These are phyloP conservation scores for Marmota flaviventris DNA, from an alignment of 2,113 vertebrate genomes.

Conservation along the genomic window DNA sequence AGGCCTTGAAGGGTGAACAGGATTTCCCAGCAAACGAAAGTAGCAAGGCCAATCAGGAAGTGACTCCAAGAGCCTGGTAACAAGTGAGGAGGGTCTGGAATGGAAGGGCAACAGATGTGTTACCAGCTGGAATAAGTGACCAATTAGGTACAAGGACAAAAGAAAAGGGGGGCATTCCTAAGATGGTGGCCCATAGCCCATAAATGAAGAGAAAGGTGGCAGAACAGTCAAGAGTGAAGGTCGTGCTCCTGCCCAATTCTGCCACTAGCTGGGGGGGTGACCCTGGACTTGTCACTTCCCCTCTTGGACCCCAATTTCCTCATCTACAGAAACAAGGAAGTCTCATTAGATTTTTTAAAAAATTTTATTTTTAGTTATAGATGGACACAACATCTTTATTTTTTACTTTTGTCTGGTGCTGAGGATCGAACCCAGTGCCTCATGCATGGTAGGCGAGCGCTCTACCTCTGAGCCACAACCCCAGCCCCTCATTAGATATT, in stretches of 20 bases:
- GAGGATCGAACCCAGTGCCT: too few relatives aligned
- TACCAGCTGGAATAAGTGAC: not conserved
- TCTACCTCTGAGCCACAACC: too few relatives aligned
- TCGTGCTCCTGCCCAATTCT: not conserved
- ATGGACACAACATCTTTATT: too few relatives aligned
- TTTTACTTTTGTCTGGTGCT: too few relatives aligned
- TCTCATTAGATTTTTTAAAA: not conserved
- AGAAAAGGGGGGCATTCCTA: not conserved
- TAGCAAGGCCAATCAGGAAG: slow-evolving; percentile 20
- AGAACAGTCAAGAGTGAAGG: not conserved
- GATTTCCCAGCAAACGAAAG: slow-evolving; percentile 47
- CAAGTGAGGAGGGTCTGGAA: not conserved
- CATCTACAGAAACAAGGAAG: slow-evolving; percentile 33
- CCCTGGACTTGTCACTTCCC: slow-evolving; percentile 48
- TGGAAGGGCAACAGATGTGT: not conserved
- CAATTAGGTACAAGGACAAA: not conserved
- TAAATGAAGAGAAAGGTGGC: not conserved
- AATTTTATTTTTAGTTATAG: too few relatives aligned
- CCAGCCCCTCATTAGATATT: not conserved
- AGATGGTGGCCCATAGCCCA: not conserved
- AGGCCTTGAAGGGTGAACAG: not conserved
- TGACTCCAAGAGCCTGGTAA: not conserved
- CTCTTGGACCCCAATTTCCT: not conserved
- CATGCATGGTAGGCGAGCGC: too few relatives aligned
- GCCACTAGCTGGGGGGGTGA: not conserved